Percentiles rank a stretch among this genome's conserved stretches.
Evolutionary conservation across 2,888 invertebrate genomes (phyloP).

Genomic region (Pediacus dermestoides): DNA sequence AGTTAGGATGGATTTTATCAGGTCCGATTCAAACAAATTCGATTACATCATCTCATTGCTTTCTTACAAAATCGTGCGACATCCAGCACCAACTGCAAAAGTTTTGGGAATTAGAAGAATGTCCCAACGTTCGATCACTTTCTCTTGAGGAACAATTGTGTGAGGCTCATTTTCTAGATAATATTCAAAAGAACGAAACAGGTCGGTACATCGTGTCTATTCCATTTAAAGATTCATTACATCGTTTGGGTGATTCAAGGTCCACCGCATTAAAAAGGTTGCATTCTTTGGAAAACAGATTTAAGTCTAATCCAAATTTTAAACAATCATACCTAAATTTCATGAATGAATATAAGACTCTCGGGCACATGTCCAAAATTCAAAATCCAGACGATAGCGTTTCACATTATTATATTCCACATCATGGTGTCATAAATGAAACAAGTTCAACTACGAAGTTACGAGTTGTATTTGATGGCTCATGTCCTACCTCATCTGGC

Average conservation of each 20-base stretch:
- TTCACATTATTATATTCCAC: constrained; percentile 14
- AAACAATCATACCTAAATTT: constrained; percentile 5
- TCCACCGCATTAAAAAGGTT: constrained; percentile 14
- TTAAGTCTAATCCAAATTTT: constrained; percentile 4
- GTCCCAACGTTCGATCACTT: constrained; percentile 3
- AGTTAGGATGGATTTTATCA: constrained; percentile 20
- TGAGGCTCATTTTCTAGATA: neutral
- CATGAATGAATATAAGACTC: constrained; percentile 6
- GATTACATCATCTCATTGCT: constrained; percentile 7
- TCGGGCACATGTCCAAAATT: constrained; percentile 8
- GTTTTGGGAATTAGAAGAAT: constrained; percentile 7
- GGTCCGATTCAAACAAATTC: constrained; percentile 11
- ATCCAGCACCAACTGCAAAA: constrained; percentile 1
- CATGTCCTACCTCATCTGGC: constrained; percentile 10
- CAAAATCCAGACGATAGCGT: neutral
- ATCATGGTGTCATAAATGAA: constrained; percentile 15
- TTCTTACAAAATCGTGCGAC: constrained; percentile 12
- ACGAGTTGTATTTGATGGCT: constrained; percentile 17
- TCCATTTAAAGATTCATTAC: constrained; percentile 12
- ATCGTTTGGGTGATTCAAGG: constrained; percentile 14
- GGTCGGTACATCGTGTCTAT: constrained; percentile 16
- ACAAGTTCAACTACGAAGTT: constrained; percentile 15
- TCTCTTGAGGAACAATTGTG: constrained; percentile 1
- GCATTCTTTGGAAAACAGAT: constrained; percentile 12
- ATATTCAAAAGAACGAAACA: neutral